phyloP scores from a whole-genome alignment of 2,113 vertebrate genomes.

The Herpailurus yagouaroundi region DNA sequence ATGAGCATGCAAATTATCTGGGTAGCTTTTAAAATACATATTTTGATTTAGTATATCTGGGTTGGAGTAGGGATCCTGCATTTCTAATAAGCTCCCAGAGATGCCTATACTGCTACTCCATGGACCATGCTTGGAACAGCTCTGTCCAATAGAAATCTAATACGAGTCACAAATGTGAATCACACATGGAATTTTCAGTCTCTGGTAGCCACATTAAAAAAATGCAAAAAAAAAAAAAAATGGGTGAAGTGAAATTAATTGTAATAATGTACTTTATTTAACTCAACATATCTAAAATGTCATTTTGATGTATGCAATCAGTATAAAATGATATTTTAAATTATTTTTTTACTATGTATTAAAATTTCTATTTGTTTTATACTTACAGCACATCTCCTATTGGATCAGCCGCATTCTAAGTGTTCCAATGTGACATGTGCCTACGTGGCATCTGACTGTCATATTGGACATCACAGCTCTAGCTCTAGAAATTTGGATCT shows the following conservation, averaged over 20 bases:
- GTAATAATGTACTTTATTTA: not conserved
- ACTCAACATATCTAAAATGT: not conserved
- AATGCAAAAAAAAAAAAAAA: not conserved
- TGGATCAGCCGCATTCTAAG: not conserved
- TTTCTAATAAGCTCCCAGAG: not conserved
- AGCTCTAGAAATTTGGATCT: not conserved
- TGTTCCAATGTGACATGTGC: not conserved
- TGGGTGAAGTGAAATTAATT: not conserved
- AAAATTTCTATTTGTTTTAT: not conserved
- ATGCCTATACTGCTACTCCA: accelerated
- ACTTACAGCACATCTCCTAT: not conserved
- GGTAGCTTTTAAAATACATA: not conserved
- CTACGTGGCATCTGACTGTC: not conserved
- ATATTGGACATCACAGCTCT: not conserved
- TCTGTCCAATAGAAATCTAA: not conserved
- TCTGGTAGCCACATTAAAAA: not conserved
- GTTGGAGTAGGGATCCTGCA: not conserved
- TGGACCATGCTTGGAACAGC: not conserved
- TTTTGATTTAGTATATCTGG: not conserved
- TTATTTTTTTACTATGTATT: not conserved
- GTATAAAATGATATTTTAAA: not conserved
- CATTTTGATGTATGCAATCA: not conserved
- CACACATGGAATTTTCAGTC: not conserved
- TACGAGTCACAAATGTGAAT: not conserved
- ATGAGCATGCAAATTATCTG: not conserved